Percentiles rank a stretch among this genome's conserved stretches.
Evolutionary conservation across 2,888 invertebrate species (phyloP).

Genomic region (Notodonta dromedarius): DNA sequence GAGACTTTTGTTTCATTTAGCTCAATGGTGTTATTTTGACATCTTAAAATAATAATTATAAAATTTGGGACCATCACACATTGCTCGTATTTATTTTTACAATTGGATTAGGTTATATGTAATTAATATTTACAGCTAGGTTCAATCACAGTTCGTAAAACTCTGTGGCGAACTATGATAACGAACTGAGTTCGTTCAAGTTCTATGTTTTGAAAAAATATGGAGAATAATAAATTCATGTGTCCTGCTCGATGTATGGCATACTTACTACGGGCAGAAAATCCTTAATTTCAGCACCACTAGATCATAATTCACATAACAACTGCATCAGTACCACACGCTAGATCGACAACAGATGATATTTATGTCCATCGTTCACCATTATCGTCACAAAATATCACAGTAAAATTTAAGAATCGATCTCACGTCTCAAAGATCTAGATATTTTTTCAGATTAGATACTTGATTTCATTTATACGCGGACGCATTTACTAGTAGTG

Average conservation of each 20-base stretch:
- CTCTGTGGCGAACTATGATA: constrained; percentile 3
- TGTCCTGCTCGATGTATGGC: constrained; percentile 5
- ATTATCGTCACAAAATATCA: constrained; percentile 40
- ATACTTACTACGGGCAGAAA: constrained; percentile 59
- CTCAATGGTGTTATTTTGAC: too few species aligned
- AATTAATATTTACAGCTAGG: too few species aligned
- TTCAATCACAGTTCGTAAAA: background rate
- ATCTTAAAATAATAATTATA: too few species aligned
- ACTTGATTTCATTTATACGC: constrained; percentile 24
- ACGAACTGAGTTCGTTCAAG: background rate
- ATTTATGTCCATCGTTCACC: constrained; percentile 72
- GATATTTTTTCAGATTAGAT: constrained; percentile 10
- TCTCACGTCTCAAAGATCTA: constrained; percentile 12
- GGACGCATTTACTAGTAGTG: constrained; percentile 15
- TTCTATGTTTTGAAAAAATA: background rate
- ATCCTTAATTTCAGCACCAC: constrained; percentile 56
- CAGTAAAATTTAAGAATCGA: too few species aligned
- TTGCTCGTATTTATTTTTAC: too few species aligned
- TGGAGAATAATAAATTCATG: background rate
- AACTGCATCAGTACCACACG: constrained; percentile 54
- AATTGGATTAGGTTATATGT: too few species aligned
- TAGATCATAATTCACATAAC: constrained; percentile 71
- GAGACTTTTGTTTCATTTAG: too few species aligned
- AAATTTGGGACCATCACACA: too few species aligned
- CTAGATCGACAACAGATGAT: constrained; percentile 58